Conservation (phyloP, 2,797 vertebrate genomes). For the Pelodytes ibericus region DNA sequence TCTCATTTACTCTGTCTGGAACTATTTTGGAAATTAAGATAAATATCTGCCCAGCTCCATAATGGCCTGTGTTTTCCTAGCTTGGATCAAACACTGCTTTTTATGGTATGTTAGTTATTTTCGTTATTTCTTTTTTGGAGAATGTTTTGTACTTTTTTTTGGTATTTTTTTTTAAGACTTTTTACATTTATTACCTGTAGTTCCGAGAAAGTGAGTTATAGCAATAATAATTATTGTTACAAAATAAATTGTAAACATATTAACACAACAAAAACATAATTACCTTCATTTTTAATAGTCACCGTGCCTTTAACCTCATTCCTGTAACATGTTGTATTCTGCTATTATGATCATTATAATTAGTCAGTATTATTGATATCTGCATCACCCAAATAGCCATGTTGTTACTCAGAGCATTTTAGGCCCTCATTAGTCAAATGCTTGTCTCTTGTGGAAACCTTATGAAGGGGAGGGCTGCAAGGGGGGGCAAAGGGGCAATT, state of each 20-base stretch:
- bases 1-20: slow-evolving; percentile 45
- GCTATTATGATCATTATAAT: neutral
- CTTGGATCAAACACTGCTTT: slow-evolving; percentile 28
- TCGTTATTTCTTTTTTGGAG: neutral
- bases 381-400: neutral
- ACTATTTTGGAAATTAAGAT: slow-evolving; percentile 35
- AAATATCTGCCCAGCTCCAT: slow-evolving; percentile 27
- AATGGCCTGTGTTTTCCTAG: slow-evolving; percentile 22
- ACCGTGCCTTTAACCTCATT: neutral
- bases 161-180: too few species aligned
- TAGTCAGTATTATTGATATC: neutral
- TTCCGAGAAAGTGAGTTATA: slow-evolving; percentile 27
- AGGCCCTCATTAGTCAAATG: too few species aligned
- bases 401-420: too few species aligned
- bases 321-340: neutral
- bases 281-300: neutral
- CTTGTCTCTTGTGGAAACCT: too few species aligned
- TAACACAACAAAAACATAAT: neutral
- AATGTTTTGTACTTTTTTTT: slow-evolving; percentile 24
- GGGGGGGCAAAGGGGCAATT: too few species aligned
- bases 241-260: neutral
- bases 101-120: neutral
- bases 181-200: slow-evolving; percentile 36
- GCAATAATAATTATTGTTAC: slow-evolving; percentile 40
- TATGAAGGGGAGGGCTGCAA: too few species aligned